Evolutionary conservation across 2,888 invertebrate genomes (phyloP).

Genomic region (Adelphocoris suturalis): DNA sequence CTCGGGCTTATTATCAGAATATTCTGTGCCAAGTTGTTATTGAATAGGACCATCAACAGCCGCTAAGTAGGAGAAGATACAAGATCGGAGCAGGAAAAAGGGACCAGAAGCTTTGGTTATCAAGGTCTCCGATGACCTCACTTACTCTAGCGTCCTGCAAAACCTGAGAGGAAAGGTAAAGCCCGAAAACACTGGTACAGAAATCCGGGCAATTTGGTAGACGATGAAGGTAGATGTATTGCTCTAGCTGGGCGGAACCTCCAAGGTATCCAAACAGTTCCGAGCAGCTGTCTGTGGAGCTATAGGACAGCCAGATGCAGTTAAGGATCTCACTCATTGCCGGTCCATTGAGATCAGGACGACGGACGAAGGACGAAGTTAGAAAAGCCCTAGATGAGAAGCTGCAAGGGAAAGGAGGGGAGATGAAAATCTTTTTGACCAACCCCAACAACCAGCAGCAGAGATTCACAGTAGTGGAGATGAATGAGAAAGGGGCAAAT

Average conservation of each 20-base stretch:
- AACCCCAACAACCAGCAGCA: background rate
- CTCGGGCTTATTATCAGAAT: too few relatives aligned
- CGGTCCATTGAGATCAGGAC: background rate
- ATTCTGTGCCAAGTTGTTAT: too few relatives aligned
- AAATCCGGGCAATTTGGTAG: slow-evolving; percentile 33
- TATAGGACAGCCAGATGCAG: too few relatives aligned
- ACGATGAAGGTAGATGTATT: slow-evolving; percentile 14
- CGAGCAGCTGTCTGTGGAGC: background rate
- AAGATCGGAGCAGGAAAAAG: background rate
- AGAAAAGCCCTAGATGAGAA: too few relatives aligned
- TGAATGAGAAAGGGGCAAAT: background rate
- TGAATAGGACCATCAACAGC: too few relatives aligned
- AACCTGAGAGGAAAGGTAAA: too few relatives aligned
- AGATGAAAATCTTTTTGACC: background rate
- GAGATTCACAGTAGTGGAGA: background rate
- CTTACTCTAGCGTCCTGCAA: slow-evolving; percentile 39
- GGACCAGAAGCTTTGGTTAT: slow-evolving; percentile 42
- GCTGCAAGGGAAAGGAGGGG: slow-evolving; percentile 41
- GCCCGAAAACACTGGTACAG: slow-evolving; percentile 44
- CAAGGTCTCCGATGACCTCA: background rate
- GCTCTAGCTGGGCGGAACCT: background rate
- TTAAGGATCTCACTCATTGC: background rate
- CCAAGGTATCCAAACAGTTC: background rate
- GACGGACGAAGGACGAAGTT: background rate
- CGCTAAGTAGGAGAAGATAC: background rate